Conservation (phyloP, 2,888 invertebrate genomes). For the Morinoia aosen region DNA sequence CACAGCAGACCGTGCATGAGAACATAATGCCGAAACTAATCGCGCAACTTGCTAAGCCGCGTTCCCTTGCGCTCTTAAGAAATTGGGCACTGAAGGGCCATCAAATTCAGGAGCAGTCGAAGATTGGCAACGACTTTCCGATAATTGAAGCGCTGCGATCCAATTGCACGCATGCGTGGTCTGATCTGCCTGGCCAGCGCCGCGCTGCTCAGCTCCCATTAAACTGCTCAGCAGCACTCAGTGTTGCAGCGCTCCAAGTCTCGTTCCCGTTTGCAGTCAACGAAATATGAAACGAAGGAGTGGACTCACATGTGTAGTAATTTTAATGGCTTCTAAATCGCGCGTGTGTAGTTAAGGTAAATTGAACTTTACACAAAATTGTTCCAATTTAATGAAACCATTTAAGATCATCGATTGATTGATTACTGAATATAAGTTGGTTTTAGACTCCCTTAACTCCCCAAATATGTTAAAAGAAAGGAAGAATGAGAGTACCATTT, state of each 20-base stretch:
- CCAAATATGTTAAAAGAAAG: too few relatives aligned
- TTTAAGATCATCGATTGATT: background rate
- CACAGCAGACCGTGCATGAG: background rate
- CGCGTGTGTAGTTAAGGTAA: background rate
- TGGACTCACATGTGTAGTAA: background rate
- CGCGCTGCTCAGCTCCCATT: background rate
- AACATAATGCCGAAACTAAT: background rate
- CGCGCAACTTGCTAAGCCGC: background rate
- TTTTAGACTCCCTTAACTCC: too few relatives aligned
- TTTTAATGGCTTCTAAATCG: background rate
- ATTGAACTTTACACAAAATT: background rate
- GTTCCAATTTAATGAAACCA: background rate
- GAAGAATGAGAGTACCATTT: too few relatives aligned
- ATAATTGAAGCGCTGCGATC: slow-evolving; percentile 2
- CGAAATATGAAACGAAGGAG: background rate
- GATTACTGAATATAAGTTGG: too few relatives aligned
- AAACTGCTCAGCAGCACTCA: background rate
- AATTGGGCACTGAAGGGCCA: background rate
- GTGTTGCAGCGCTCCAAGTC: background rate
- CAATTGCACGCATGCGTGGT: slow-evolving; percentile 3
- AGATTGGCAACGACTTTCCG: slow-evolving; percentile 10
- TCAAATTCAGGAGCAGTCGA: background rate
- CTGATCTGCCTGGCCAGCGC: background rate
- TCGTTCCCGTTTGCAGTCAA: background rate
- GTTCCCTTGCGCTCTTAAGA: background rate